Base-by-base conservation (phyloP, 2,113 vertebrate genomes). In the Callipepla californica region DNA sequence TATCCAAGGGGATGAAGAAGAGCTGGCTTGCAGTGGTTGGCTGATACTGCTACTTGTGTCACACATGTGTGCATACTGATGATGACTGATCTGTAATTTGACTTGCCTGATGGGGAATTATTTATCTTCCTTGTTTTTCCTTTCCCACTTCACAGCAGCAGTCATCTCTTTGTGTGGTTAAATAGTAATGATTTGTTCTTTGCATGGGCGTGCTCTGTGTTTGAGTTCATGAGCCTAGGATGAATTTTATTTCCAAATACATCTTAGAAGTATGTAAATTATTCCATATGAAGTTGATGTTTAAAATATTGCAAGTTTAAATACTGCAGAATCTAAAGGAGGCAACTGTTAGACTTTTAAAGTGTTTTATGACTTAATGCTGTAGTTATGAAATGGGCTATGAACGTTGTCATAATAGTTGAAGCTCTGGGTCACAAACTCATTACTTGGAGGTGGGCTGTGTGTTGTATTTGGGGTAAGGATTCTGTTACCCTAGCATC, bases 41-140 rank as follows among this genome's bases (percentile, higher is more conserved):
- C 18, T 80, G 13, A 53, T 23, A 58, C 16, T 13, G 25, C 68
- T 80, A 0, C 26, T 80, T 6, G 2, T 55, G 83, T 73, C 30
- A 61, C 45, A 25, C 55, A 4, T 4, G 10, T 59, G n/a, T 2
- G 1, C 22, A 1, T 50, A 14, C 1, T 19, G 23, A 32, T 77
- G 34, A 13, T 86, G 59, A 36, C 26, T 80, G 10, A 66, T 28
- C 25, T 83, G 22, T 68, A 32, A 57, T 77, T 61, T 85, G 25
- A 61, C 23, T 67, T 23, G 45, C 12, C 47, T 16, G 3, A 6
- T 72, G 50, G 13, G 73, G 83, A 45, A 32, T 11, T 9, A 20
- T 79, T 63, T 72, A 6, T 79, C 9, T 83, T 58, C 34, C 8
- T 26, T 57, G 38, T 59, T 75, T 59, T 57, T 50, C 6, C 73